Conservation (phyloP, 2,797 vertebrate genomes). For the Microctenopoma lineatum region DNA sequence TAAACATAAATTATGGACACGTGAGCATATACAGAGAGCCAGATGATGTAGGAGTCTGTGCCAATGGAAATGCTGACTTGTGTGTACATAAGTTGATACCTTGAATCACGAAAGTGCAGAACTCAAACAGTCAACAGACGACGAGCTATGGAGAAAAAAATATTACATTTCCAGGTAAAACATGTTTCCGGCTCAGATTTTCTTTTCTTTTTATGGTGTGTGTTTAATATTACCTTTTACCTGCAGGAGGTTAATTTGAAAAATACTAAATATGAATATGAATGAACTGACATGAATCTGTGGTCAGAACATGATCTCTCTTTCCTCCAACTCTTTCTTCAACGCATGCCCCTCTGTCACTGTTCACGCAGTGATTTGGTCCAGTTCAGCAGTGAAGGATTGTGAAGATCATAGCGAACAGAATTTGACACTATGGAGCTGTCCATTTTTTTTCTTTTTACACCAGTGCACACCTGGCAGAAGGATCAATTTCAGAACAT, state of each 20-base stretch:
- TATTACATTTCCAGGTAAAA: background rate
- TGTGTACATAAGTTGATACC: background rate
- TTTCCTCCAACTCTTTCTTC: background rate
- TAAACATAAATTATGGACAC: background rate
- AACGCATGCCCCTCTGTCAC: background rate
- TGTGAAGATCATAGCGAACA: conserved; percentile 31
- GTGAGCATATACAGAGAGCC: background rate
- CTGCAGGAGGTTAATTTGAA: background rate
- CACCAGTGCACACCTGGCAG: conserved; percentile 32
- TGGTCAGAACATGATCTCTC: background rate
- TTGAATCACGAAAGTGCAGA: conserved; percentile 4
- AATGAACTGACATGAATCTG: background rate
- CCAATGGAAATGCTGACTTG: background rate
- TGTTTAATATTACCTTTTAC: too few species aligned
- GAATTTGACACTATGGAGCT: background rate
- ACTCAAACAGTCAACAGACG: background rate
- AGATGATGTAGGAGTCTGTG: background rate
- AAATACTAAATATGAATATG: background rate
- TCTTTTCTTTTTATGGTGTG: background rate
- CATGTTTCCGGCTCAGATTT: background rate
- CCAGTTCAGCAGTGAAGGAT: conserved; percentile 1
- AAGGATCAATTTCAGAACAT: background rate
- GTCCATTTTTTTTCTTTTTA: conserved; percentile 14
- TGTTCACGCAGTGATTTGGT: conserved; percentile 5
- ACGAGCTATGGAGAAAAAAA: background rate